Conservation (phyloP, 2,113 vertebrate genomes). For the Periophthalmodon schlosseri region DNA sequence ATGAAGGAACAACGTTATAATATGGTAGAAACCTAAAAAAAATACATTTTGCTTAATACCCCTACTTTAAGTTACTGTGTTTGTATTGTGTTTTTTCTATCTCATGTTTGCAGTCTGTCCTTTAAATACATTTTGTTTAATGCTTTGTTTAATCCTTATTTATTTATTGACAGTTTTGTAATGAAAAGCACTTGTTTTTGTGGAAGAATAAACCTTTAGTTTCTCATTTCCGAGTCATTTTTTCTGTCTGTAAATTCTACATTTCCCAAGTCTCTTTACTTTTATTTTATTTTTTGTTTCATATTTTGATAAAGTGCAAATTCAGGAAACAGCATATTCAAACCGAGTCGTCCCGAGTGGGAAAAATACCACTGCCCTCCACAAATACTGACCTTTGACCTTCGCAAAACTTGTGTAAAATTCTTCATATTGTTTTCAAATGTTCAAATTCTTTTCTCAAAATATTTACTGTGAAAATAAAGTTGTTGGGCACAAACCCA, state of each 20-base stretch:
- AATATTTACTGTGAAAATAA: no score
- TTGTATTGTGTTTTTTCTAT: no score
- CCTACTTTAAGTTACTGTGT: no score
- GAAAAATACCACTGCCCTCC: neutral
- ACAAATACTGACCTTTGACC: neutral
- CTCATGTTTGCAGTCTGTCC: no score
- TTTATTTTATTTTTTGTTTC: neutral
- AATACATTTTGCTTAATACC: no score
- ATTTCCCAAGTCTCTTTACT: constrained; percentile 2
- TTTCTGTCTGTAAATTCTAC: neutral
- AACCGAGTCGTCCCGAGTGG: neutral
- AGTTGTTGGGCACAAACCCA: no score
- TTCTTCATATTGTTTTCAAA: no score
- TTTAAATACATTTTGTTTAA: no score
- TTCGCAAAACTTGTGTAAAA: no score
- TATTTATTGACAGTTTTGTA: neutral
- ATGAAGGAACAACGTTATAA: no score
- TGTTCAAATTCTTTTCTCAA: no score
- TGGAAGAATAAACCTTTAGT: neutral
- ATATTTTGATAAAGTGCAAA: constrained; percentile 3
- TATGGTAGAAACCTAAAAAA: no score
- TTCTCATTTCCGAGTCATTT: neutral
- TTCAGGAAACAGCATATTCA: neutral
- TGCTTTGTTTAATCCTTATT: neutral
- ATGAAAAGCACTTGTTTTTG: neutral